Evolutionary conservation across 2,797 vertebrate genomes (phyloP).

Genomic region (Sparus aurata): DNA sequence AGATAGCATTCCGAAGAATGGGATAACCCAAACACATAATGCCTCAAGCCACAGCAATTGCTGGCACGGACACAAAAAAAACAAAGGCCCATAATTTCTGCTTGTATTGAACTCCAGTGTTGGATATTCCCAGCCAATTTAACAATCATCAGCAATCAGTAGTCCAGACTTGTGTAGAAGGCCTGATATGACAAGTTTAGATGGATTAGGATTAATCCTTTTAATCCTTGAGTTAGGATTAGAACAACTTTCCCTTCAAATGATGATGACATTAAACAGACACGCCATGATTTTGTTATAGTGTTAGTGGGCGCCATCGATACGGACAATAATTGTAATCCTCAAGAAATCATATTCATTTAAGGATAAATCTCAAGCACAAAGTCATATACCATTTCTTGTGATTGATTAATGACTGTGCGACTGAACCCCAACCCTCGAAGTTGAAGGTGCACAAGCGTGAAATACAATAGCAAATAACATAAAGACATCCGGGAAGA

Average conservation of each 20-base stretch:
- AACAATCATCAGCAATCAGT: not conserved
- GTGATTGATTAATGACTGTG: not conserved
- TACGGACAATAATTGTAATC: not conserved
- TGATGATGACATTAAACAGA: not conserved
- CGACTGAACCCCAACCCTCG: not conserved
- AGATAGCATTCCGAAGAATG: too few relatives aligned
- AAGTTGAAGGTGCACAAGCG: not conserved
- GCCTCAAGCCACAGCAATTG: too few relatives aligned
- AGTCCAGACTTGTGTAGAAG: not conserved
- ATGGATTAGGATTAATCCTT: too few relatives aligned
- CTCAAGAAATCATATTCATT: not conserved
- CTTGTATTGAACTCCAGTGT: not conserved
- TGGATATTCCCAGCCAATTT: not conserved
- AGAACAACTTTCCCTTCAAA: not conserved
- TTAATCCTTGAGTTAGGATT: not conserved
- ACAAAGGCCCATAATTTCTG: not conserved
- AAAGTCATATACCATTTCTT: not conserved
- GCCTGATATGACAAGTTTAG: not conserved
- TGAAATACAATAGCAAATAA: not conserved
- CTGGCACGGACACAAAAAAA: not conserved
- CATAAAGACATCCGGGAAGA: not conserved
- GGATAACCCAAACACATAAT: too few relatives aligned
- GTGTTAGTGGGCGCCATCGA: not conserved
- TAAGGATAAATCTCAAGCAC: not conserved
- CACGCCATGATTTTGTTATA: not conserved